phyloP scores from a whole-genome alignment of 2,888 invertebrate genomes.

The Cetonia aurata region DNA sequence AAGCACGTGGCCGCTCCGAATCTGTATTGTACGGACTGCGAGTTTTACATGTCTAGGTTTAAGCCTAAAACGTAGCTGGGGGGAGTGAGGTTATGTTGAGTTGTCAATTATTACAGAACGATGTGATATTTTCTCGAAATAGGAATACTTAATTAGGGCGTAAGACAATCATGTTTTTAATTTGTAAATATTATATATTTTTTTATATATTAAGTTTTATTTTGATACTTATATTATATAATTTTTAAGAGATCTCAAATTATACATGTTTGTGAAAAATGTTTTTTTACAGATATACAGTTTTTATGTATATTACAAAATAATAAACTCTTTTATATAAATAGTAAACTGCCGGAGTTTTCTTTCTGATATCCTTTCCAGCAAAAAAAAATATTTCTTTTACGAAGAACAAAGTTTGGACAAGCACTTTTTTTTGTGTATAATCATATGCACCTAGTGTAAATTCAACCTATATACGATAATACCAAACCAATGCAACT shows the following conservation, averaged over 20 bases:
- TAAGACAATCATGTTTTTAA: neutral
- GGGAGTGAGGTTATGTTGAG: neutral
- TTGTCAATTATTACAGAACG: constrained; percentile 43
- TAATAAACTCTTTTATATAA: constrained; percentile 16
- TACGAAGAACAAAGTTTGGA: too few species aligned
- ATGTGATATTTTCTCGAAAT: constrained; percentile 51
- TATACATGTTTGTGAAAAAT: constrained; percentile 20
- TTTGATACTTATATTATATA: constrained; percentile 17
- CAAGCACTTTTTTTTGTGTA: too few species aligned
- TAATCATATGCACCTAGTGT: too few species aligned
- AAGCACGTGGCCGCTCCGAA: constrained; percentile 83
- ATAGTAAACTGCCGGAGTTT: neutral
- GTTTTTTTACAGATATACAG: constrained; percentile 10
- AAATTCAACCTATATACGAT: too few species aligned
- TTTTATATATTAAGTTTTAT: constrained; percentile 10
- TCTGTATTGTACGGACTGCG: constrained; percentile 90
- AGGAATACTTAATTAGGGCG: constrained; percentile 6
- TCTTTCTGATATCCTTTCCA: too few species aligned
- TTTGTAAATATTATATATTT: constrained; percentile 17
- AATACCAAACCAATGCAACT: too few species aligned
- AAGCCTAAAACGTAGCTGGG: constrained; percentile 68
- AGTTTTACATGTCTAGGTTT: constrained; percentile 91
- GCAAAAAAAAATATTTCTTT: too few species aligned
- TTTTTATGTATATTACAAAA: constrained; percentile 25
- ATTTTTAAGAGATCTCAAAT: constrained; percentile 33